These are phyloP conservation scores for Tiphia femorata DNA, from an alignment of 2,888 invertebrate species.

Conservation along the genomic window DNA sequence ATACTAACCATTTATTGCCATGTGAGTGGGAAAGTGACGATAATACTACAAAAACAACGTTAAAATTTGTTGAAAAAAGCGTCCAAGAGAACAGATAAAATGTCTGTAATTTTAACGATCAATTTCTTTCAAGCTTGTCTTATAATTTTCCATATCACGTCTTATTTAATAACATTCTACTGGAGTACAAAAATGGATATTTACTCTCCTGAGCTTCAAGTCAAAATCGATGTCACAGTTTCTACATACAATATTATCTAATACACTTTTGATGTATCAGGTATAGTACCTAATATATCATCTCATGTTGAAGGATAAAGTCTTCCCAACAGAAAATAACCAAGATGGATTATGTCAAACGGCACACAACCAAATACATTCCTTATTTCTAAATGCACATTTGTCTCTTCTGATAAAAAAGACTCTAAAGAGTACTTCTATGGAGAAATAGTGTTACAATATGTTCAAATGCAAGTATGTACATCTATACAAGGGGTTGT, in stretches of 20 bases:
- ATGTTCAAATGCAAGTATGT: slow-evolving; percentile 29
- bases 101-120: too few species aligned
- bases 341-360: slow-evolving; percentile 22
- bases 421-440: slow-evolving; percentile 25
- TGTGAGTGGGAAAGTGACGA: too few species aligned
- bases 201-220: too few species aligned
- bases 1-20: too few species aligned
- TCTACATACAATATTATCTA: not conserved
- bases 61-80: too few species aligned
- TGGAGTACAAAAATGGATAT: too few species aligned
- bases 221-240: too few species aligned
- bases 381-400: slow-evolving; percentile 1
- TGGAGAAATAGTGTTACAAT: slow-evolving; percentile 9
- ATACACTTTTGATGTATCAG: not conserved
- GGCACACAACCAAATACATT: slow-evolving; percentile 43
- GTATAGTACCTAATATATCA: slow-evolving; percentile 23
- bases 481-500: slow-evolving; percentile 40
- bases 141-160: too few species aligned
- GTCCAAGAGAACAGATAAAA: too few species aligned
- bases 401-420: slow-evolving; percentile 3
- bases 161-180: too few species aligned
- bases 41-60: too few species aligned
- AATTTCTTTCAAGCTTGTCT: too few species aligned
- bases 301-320: slow-evolving; percentile 15
- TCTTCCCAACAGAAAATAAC: slow-evolving; percentile 16